Base-by-base conservation (phyloP, 2,113 vertebrate genomes). In the Pseudopipra pipra region DNA sequence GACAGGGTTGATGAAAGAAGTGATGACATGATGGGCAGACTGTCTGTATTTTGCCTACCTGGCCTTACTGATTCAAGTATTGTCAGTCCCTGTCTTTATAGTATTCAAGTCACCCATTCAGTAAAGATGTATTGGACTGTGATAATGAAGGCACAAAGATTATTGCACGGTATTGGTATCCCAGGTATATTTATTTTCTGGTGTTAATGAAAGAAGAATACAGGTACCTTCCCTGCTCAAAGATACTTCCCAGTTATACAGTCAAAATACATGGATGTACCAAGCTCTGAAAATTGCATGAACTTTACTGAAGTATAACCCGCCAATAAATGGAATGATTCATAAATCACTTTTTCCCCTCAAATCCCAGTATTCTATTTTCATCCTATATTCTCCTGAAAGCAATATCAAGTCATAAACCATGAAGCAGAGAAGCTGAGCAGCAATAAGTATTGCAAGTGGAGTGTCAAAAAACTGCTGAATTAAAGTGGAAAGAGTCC, bases 371-470 rank as follows among this genome's bases (percentile, higher is more conserved):
- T 80, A 73, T 71, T 95, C 39, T 77, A 33, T 94, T 95, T 96
- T 90, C 61, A 81, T 86, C 24, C 24, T 63, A 41, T 80, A 61
- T 67, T 85, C 73, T 88, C 65, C 49, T 96, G 70, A 94, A 95
- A 86, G 91, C 27, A 92, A 72, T 95, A 95, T 67, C 87, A 93
- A 90, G 73, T 59, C 84, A 80, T 91, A 96, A 97, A 86, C 78
- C 67, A 87, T 76, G 79, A 95, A 94, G 44, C 61, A 70, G 71
- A 90, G 82, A 61, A 92, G 67, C 78, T 75, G 33, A 95, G 39
- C 47, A 87, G 82, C 83, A 95, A 76, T 95, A 96, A 96, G 71
- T 88, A 93, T 86, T 84, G 63, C 49, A 96, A 94, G 68, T 44
- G 27, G 31, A 84, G 25, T 8, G 12, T 96, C 87, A 93, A 90